Evolutionary conservation across 2,113 vertebrate genomes (phyloP), one percentile per base, ranked within the genome.

Genomic region (Bujurquina vittata): DNA sequence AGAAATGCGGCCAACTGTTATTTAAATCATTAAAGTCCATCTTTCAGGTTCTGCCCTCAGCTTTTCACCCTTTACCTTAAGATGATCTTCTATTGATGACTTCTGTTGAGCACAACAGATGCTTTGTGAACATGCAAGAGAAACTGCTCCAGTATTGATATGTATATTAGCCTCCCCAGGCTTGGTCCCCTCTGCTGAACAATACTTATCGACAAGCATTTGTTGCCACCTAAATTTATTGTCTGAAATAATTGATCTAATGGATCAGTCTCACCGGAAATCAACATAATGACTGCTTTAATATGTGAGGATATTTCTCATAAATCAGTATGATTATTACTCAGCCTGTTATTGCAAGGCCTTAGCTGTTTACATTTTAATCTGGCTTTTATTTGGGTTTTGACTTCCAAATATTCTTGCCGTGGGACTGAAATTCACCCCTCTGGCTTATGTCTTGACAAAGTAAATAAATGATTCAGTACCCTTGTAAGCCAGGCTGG

Each of bases 391-490:
- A 86, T 93, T 94, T 93, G 88, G 85, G 84, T 92, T 93, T 86
- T 74, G 84, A 89, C 74, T 92, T 88, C 83, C 86, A 87, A 35
- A 85, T 83, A 89, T 93, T 92, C 81, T 78, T 86, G 43, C 83
- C 82, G 40, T 54, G 18, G 78, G 88, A 80, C 84, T 80, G 74
- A 87, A 86, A 88, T 84, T 86, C 83, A 74, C 91, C 91, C 63
- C 87, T 94, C 92, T 94, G 93, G 84, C 91, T 92, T 88, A 80
- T 91, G 91, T 94, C 92, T 90, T 79, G 81, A 89, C 88, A 94
- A 90, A 92, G 88, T 93, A 94, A 95, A 95, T 92, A 95, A 94
- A 94, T 94, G 89, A 92, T 89, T 77, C 10, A n/a, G 79, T 94
- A 84, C 84, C 89, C 84, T 85, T 49, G 61, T 79, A 59, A 40